Percentiles rank a stretch among this genome's conserved stretches.
Evolutionary conservation across 2,888 invertebrate genomes (phyloP).

Genomic region (Catonia carolina): DNA sequence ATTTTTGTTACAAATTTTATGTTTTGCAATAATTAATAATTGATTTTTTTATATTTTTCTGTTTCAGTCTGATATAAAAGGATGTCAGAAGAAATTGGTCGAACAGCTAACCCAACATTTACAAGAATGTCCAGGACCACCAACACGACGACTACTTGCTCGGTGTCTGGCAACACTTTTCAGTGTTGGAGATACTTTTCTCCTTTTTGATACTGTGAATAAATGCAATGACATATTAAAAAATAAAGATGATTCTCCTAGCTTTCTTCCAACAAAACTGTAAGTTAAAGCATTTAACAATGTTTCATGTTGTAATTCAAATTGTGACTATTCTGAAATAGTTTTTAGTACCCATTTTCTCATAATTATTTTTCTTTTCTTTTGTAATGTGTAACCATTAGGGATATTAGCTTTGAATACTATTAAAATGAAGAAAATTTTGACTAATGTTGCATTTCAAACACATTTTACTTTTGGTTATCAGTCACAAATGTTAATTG

Average conservation of each 20-base stretch:
- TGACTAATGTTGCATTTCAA: no score
- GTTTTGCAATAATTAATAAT: no score
- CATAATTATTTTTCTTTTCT: background rate
- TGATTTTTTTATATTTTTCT: background rate
- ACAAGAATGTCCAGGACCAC: constrained; percentile 86
- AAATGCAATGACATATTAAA: constrained; percentile 96
- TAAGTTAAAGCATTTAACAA: constrained; percentile 48
- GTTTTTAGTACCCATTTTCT: no score
- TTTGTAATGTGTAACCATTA: background rate
- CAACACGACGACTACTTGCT: constrained; percentile 85
- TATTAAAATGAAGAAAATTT: no score
- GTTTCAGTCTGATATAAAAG: constrained; percentile 88
- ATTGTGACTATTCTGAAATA: background rate
- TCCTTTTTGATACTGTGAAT: constrained; percentile 95
- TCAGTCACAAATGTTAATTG: no score
- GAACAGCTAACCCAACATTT: constrained; percentile 88
- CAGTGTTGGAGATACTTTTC: constrained; percentile 94
- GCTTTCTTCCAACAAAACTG: constrained; percentile 89
- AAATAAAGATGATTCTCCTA: constrained; percentile 96
- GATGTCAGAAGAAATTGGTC: constrained; percentile 90
- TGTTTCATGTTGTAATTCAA: background rate
- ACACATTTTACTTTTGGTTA: no score
- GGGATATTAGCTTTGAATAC: no score
- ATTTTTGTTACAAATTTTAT: no score
- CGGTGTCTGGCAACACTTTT: constrained; percentile 89